A percentile compares a stretch with the other conserved stretches of the same genome.
Conservation (phyloP, 2,113 vertebrate genomes). For the Alectura lathami region DNA sequence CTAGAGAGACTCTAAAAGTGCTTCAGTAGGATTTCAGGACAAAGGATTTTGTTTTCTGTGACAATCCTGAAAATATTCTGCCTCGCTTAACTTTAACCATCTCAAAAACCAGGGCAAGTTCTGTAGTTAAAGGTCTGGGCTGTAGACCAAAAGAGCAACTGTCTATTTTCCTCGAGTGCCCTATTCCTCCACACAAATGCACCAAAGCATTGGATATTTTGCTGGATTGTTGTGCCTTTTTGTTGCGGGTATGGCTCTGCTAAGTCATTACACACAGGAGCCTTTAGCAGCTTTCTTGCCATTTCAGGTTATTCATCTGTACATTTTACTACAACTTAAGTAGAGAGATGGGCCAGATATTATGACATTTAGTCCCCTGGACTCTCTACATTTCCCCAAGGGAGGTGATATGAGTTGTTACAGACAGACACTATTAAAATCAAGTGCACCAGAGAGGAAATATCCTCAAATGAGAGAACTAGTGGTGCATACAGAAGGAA, state of each 20-base stretch:
- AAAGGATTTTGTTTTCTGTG: not conserved
- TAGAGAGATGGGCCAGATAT: constrained; percentile 39
- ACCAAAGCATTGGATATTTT: not conserved
- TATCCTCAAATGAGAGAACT: constrained; percentile 49
- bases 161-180: not conserved
- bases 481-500: constrained; percentile 20
- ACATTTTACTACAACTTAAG: constrained; percentile 46
- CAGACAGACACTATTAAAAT: constrained; percentile 66
- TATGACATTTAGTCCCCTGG: constrained; percentile 58
- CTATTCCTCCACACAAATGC: not conserved
- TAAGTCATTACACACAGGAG: constrained; percentile 31
- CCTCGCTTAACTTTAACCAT: not conserved
- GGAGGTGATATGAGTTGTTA: constrained; percentile 59
- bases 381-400: constrained; percentile 50
- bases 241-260: not conserved
- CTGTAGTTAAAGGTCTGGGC: not conserved
- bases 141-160: not conserved
- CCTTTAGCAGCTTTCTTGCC: constrained; percentile 47
- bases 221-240: not conserved
- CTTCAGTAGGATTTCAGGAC: not conserved
- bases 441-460: constrained; percentile 63
- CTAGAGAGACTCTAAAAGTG: not conserved
- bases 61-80: not conserved
- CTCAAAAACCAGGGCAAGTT: not conserved
- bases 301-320: constrained; percentile 49